Conservation (phyloP, 1,140 invertebrate species). For the Drosophila seguyi region DNA sequence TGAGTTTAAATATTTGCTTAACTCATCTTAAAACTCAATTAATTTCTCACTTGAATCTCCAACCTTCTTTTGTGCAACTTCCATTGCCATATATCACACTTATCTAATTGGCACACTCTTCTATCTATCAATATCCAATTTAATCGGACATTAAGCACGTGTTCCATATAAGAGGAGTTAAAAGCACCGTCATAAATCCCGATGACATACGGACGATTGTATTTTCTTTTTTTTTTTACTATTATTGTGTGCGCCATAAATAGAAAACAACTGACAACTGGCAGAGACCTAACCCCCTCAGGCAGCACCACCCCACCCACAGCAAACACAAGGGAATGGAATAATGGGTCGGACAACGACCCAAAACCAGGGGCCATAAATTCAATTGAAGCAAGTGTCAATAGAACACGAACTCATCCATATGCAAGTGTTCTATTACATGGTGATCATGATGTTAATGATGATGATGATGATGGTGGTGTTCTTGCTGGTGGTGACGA, state of each 20-base stretch:
- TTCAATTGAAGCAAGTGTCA: conserved; percentile 72
- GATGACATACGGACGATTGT: conserved; percentile 10
- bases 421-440: conserved; percentile 38
- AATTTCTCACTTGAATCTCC: not conserved
- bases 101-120: conserved; percentile 25
- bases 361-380: conserved; percentile 59
- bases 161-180: conserved; percentile 2
- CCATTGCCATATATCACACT: conserved; percentile 1
- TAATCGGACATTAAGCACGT: conserved; percentile 32
- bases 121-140: conserved; percentile 19
- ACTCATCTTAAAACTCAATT: too few relatives aligned
- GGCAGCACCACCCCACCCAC: not conserved
- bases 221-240: conserved; percentile 25
- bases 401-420: conserved; percentile 64
- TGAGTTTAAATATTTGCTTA: too few relatives aligned
- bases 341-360: conserved; percentile 61
- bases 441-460: conserved; percentile 6
- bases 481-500: not conserved
- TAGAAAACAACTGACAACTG: conserved; percentile 48
- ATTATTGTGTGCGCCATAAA: conserved; percentile 45
- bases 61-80: not conserved
- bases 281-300: conserved; percentile 20
- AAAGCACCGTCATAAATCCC: conserved; percentile 37
- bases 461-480: conserved; percentile 4
- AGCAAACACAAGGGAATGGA: conserved; percentile 12